A percentile compares a stretch with the other conserved stretches of the same genome.
Evolutionary conservation across 2,888 invertebrate species (phyloP).

Genomic region (Yponomeuta sedellus): DNA sequence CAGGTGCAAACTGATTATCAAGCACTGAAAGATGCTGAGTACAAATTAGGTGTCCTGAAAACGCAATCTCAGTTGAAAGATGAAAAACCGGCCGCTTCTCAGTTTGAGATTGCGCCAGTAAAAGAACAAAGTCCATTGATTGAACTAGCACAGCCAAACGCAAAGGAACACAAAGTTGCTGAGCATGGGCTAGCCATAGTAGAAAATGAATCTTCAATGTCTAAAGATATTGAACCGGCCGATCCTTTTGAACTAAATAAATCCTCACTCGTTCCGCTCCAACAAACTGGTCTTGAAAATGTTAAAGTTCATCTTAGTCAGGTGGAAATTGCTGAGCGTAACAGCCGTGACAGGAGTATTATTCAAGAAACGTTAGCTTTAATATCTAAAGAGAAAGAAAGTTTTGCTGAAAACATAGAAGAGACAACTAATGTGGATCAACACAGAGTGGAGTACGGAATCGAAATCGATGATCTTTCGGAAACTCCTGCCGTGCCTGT

Average conservation of each 20-base stretch:
- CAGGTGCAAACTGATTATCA: constrained; percentile 35
- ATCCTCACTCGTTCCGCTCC: neutral
- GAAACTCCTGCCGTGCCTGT: constrained; percentile 41
- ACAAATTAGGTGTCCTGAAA: neutral
- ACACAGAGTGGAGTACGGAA: constrained; percentile 20
- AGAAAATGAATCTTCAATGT: neutral
- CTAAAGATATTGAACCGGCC: too few species aligned
- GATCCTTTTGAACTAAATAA: neutral
- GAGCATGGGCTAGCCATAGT: constrained; percentile 24
- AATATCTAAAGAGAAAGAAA: neutral
- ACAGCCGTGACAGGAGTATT: neutral
- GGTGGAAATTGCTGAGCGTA: neutral
- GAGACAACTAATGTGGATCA: neutral
- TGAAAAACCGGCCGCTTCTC: neutral
- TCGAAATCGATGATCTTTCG: constrained; percentile 38
- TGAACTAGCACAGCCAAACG: constrained; percentile 18
- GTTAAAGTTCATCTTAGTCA: neutral
- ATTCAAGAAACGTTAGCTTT: neutral
- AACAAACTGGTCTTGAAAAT: neutral
- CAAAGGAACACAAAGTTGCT: constrained; percentile 45
- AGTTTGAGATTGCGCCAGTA: neutral
- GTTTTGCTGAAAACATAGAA: neutral
- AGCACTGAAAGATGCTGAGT: constrained; percentile 42
- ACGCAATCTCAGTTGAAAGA: neutral
- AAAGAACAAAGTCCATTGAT: neutral